A percentile compares a stretch with the other conserved stretches of the same genome.
phyloP scores from a whole-genome alignment of 2,888 invertebrate genomes.

The Hipparchia semele region DNA sequence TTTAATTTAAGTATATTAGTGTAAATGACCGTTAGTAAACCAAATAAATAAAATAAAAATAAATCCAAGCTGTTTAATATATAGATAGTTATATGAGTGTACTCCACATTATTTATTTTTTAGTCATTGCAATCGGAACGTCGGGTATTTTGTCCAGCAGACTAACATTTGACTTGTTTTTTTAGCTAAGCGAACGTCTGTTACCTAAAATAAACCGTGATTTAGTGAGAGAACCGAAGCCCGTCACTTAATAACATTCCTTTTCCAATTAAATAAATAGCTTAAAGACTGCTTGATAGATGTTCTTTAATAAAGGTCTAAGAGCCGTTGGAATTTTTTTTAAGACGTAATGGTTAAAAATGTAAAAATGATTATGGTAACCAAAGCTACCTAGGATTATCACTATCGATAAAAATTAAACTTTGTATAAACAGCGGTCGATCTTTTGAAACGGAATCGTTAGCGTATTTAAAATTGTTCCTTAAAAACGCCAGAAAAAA shows the following conservation, averaged over 20 bases:
- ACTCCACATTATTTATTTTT: constrained; percentile 43
- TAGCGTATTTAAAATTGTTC: too few species aligned
- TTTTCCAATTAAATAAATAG: constrained; percentile 32
- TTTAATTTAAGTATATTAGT: too few species aligned
- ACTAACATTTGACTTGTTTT: constrained; percentile 32
- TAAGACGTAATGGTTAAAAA: not conserved
- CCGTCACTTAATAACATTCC: constrained; percentile 31
- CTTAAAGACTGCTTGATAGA: constrained; percentile 33
- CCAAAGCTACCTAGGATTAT: too few species aligned
- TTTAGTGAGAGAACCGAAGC: constrained; percentile 35
- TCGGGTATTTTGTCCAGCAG: constrained; percentile 28
- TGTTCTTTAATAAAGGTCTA: constrained; percentile 11
- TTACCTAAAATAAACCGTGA: constrained; percentile 42
- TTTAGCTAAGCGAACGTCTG: constrained; percentile 37
- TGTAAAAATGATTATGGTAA: too few species aligned
- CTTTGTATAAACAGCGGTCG: too few species aligned
- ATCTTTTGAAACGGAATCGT: too few species aligned
- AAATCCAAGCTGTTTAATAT: too few species aligned
- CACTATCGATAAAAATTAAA: too few species aligned
- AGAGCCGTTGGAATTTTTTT: not conserved
- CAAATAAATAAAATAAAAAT: too few species aligned
- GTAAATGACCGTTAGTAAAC: too few species aligned
- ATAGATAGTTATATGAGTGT: constrained; percentile 30
- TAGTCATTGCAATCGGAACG: constrained; percentile 55
- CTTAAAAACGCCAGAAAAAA: too few species aligned